These are phyloP conservation scores for Diabrotica virgifera DNA, from an alignment of 1,140 invertebrate species.

Conservation along the genomic window DNA sequence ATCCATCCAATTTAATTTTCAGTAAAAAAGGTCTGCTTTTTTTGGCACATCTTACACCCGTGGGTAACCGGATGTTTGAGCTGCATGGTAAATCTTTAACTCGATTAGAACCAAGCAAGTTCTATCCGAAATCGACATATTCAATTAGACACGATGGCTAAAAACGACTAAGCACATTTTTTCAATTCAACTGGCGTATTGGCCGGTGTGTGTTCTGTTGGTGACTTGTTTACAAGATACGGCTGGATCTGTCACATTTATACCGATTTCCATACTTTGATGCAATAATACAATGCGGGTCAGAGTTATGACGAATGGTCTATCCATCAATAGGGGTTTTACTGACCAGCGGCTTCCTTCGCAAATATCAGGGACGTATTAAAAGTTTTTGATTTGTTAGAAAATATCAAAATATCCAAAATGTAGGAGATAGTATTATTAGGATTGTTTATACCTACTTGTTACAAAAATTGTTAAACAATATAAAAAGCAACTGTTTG, in stretches of 20 bases:
- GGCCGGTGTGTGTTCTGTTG: not conserved
- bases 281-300: slow-evolving; percentile 36
- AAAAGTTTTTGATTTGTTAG: not conserved
- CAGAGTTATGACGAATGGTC: slow-evolving; percentile 40
- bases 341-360: slow-evolving; percentile 30
- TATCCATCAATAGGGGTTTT: slow-evolving; percentile 32
- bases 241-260: slow-evolving; percentile 37
- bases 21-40: slow-evolving; percentile 15
- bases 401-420: too few relatives aligned
- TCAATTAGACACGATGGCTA: slow-evolving; percentile 32
- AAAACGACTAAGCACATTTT: slow-evolving; percentile 21
- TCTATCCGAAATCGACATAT: slow-evolving; percentile 23
- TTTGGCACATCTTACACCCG: slow-evolving; percentile 11
- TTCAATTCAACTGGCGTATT: slow-evolving; percentile 17
- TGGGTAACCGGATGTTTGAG: slow-evolving; percentile 27
- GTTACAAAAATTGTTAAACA: too few relatives aligned
- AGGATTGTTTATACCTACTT: too few relatives aligned
- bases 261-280: slow-evolving; percentile 33
- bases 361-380: not conserved
- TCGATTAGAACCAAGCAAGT: slow-evolving; percentile 28
- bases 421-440: too few relatives aligned
- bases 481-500: too few relatives aligned
- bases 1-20: not conserved
- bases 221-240: slow-evolving; percentile 30
- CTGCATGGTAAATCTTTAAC: slow-evolving; percentile 23